phyloP scores from a whole-genome alignment of 2,888 invertebrate species.

The Morpho deidamia region DNA sequence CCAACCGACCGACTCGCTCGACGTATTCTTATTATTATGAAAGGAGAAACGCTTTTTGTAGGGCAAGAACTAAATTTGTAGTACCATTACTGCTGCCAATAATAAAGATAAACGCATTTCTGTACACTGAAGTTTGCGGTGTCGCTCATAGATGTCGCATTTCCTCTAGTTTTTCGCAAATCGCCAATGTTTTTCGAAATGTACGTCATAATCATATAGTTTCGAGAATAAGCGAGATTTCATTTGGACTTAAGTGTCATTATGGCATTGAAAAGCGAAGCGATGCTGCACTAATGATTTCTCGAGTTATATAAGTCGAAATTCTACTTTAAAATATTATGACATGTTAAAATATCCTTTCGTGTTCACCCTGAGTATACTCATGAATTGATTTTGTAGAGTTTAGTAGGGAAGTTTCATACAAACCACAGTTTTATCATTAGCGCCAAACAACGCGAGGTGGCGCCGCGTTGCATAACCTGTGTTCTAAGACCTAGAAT shows the following conservation, averaged over 20 bases:
- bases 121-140: constrained; percentile 67
- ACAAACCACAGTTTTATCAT: constrained; percentile 33
- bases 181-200: constrained; percentile 16
- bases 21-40: constrained; percentile 81
- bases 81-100: constrained; percentile 67
- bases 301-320: neutral
- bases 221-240: constrained; percentile 14
- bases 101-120: constrained; percentile 76
- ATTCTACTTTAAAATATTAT: too few species aligned
- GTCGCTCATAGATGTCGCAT: constrained; percentile 72
- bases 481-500: constrained; percentile 31
- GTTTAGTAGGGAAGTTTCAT: constrained; percentile 20
- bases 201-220: constrained; percentile 13
- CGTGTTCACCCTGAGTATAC: neutral
- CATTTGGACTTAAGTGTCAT: constrained; percentile 13
- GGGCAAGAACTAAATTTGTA: constrained; percentile 78
- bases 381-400: neutral
- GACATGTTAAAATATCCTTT: neutral
- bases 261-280: constrained; percentile 17
- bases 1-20: constrained; percentile 74
- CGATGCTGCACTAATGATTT: constrained; percentile 12
- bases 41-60: constrained; percentile 79
- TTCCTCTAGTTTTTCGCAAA: constrained; percentile 34
- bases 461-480: constrained; percentile 39
- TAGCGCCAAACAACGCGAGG: constrained; percentile 33